phyloP scores from a whole-genome alignment of 1,140 invertebrate genomes.

The Pseudobourletiella spinata region DNA sequence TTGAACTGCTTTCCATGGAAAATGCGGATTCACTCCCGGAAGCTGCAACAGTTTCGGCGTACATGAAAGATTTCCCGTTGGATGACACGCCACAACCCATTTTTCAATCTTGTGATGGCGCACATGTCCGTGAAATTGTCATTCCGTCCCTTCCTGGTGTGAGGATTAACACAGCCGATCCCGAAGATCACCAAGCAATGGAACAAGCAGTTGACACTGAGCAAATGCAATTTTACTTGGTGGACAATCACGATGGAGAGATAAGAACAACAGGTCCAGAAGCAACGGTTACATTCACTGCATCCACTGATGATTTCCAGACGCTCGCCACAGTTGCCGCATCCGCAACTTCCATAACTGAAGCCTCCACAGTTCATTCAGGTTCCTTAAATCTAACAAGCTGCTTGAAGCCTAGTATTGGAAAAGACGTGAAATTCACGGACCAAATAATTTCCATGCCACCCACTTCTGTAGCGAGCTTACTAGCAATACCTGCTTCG shows the following conservation, averaged over 20 bases:
- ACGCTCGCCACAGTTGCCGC: background rate
- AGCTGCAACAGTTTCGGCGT: background rate
- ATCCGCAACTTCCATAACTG: background rate
- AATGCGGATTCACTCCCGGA: slow-evolving; percentile 5
- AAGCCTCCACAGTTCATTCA: no score
- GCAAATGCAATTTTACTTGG: background rate
- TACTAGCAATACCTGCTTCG: no score
- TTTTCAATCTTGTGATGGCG: no score
- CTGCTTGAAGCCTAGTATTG: no score
- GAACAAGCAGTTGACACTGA: background rate
- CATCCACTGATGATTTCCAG: background rate
- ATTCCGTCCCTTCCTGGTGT: no score
- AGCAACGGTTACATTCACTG: background rate
- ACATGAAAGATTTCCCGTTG: background rate
- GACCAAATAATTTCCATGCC: no score
- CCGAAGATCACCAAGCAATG: background rate
- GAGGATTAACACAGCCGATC: background rate
- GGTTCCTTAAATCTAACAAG: no score
- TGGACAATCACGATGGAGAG: background rate
- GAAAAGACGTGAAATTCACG: no score
- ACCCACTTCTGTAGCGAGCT: no score
- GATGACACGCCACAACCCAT: no score
- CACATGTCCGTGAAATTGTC: no score
- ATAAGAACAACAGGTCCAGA: no score
- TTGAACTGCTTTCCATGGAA: background rate